These are phyloP conservation scores for Piscicola geometra DNA, from an alignment of 2,888 invertebrate genomes.

Conservation along the genomic window DNA sequence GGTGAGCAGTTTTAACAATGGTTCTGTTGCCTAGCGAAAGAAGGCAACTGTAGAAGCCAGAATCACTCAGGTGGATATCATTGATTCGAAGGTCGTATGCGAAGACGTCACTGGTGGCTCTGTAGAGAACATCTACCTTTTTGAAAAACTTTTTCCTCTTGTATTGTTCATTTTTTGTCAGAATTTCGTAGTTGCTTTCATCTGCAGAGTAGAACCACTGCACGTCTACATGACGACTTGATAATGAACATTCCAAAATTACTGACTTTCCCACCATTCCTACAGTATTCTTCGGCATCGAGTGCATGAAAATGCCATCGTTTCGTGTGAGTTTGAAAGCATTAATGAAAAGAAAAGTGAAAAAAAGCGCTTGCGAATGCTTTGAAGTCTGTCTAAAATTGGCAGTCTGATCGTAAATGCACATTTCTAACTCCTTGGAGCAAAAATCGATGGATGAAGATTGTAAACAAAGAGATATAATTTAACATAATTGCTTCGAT, in stretches of 20 bases:
- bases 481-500: too few relatives aligned
- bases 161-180: background rate
- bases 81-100: background rate
- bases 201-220: conserved; percentile 7
- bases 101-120: background rate
- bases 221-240: background rate
- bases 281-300: background rate
- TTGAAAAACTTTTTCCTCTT: background rate
- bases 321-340: too few relatives aligned
- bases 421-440: too few relatives aligned
- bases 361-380: too few relatives aligned
- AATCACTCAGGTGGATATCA: background rate
- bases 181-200: background rate
- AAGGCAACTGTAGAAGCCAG: conserved; percentile 6
- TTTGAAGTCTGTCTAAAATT: too few relatives aligned
- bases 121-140: background rate
- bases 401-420: too few relatives aligned
- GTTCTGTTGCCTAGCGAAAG: background rate
- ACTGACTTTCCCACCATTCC: conserved; percentile 5
- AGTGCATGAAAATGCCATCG: conserved; percentile 1
- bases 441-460: too few relatives aligned
- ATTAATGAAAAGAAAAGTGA: too few relatives aligned
- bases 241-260: background rate
- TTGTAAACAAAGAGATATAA: too few relatives aligned
- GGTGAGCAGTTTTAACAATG: background rate